These are phyloP conservation scores for Pristionchus maxplancki DNA, from an alignment of 2,888 invertebrate species.

Conservation along the genomic window DNA sequence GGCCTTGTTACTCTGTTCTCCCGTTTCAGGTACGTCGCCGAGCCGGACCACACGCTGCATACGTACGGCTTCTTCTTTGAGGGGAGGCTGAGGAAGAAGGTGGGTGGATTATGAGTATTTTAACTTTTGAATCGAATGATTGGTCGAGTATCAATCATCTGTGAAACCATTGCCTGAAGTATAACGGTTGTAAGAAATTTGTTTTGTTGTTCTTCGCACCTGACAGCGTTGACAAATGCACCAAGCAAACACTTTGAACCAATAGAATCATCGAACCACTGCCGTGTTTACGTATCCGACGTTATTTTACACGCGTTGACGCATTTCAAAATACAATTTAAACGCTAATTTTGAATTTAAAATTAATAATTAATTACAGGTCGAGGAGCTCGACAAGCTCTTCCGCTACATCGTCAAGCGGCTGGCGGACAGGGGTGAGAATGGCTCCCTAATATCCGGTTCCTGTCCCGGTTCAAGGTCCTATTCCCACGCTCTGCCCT, in stretches of 20 bases:
- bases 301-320: too few species aligned
- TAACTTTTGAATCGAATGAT: too few species aligned
- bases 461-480: background rate
- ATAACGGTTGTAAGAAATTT: too few species aligned
- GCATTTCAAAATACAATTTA: too few species aligned
- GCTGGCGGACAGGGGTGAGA: constrained; percentile 49
- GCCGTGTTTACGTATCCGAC: too few species aligned
- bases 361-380: constrained; percentile 55
- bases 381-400: constrained; percentile 76
- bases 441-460: background rate
- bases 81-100: constrained; percentile 58
- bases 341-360: background rate
- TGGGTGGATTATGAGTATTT: too few species aligned
- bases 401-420: constrained; percentile 77
- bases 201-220: too few species aligned
- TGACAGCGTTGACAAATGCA: too few species aligned
- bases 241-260: too few species aligned
- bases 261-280: too few species aligned
- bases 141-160: too few species aligned
- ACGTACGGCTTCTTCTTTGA: constrained; percentile 78
- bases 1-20: background rate
- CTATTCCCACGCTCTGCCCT: background rate
- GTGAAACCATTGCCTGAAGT: too few species aligned
- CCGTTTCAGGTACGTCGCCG: constrained; percentile 75
- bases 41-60: constrained; percentile 79